Percentiles rank a stretch among this genome's conserved stretches.
Evolutionary conservation across 2,113 vertebrate genomes (phyloP).

Genomic region (Heterocephalus glaber): DNA sequence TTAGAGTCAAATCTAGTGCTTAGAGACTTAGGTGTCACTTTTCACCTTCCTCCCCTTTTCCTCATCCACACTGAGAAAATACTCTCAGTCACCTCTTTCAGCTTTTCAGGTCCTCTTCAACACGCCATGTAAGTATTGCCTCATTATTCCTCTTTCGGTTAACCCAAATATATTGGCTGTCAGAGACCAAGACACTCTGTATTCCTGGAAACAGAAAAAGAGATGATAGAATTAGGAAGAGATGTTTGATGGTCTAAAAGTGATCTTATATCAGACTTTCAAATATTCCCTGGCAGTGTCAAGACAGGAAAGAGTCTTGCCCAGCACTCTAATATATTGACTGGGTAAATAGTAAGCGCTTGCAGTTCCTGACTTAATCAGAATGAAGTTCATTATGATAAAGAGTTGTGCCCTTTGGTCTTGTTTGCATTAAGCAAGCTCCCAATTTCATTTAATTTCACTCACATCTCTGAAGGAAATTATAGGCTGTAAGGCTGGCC

Average conservation of each 20-base stretch:
- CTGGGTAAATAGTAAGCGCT: slow-evolving; percentile 74
- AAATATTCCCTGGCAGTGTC: slow-evolving; percentile 64
- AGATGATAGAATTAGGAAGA: slow-evolving; percentile 66
- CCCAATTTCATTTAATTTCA: slow-evolving; percentile 72
- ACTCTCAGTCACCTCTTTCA: neutral
- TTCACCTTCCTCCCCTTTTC: neutral
- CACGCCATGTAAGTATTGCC: slow-evolving; percentile 7
- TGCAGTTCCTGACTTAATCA: slow-evolving; percentile 73
- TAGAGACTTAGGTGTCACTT: neutral
- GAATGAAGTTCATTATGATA: slow-evolving; percentile 77
- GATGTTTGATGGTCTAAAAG: slow-evolving; percentile 48
- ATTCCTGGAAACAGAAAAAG: slow-evolving; percentile 69
- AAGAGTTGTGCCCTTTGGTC: slow-evolving; percentile 75
- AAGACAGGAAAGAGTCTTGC: slow-evolving; percentile 59
- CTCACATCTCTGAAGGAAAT: slow-evolving; percentile 72
- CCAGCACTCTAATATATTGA: slow-evolving; percentile 71
- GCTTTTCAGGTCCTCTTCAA: slow-evolving; percentile 39
- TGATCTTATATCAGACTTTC: slow-evolving; percentile 69
- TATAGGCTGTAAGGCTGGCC: slow-evolving; percentile 28
- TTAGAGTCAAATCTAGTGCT: neutral
- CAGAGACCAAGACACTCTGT: slow-evolving; percentile 18
- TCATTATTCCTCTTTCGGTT: neutral
- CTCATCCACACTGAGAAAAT: slow-evolving; percentile 13
- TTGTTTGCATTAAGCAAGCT: slow-evolving; percentile 71
- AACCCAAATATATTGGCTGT: slow-evolving; percentile 45